Percentiles rank a stretch among this genome's conserved stretches.
Conservation (phyloP, 1,140 invertebrate genomes). For the Sinonovacula constricta region DNA sequence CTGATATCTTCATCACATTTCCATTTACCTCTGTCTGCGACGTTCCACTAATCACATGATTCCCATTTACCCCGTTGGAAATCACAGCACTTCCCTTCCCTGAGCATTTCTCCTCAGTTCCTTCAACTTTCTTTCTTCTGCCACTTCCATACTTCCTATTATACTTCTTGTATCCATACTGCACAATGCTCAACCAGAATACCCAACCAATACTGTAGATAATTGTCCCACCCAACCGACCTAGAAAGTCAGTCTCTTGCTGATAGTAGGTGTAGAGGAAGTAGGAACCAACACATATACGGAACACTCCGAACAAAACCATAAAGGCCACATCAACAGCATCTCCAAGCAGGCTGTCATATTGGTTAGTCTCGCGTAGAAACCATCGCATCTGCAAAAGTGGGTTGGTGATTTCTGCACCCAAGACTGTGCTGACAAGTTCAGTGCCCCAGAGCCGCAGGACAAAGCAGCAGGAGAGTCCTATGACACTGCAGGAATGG, state of each 20-base stretch:
- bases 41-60: too few species aligned
- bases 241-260: constrained; percentile 67
- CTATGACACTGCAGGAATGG: constrained; percentile 72
- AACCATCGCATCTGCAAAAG: constrained; percentile 78
- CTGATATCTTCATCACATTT: too few species aligned
- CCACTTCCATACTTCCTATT: constrained; percentile 56
- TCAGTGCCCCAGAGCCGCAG: constrained; percentile 74
- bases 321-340: constrained; percentile 73
- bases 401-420: constrained; percentile 77
- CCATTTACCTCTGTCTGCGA: too few species aligned
- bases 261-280: constrained; percentile 74
- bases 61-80: too few species aligned
- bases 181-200: constrained; percentile 74
- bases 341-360: constrained; percentile 64
- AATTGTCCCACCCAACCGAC: constrained; percentile 61
- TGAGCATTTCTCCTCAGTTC: too few species aligned
- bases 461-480: constrained; percentile 60
- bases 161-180: constrained; percentile 72
- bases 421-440: constrained; percentile 73
- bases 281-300: constrained; percentile 69
- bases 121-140: too few species aligned
- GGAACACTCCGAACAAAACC: constrained; percentile 69
- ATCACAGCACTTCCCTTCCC: too few species aligned
- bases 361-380: constrained; percentile 64
- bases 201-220: constrained; percentile 74